Percentiles rank a stretch among this genome's conserved stretches.
Evolutionary conservation across 2,797 vertebrate genomes (phyloP).

Genomic region (Ctenopoma kingsleyae): DNA sequence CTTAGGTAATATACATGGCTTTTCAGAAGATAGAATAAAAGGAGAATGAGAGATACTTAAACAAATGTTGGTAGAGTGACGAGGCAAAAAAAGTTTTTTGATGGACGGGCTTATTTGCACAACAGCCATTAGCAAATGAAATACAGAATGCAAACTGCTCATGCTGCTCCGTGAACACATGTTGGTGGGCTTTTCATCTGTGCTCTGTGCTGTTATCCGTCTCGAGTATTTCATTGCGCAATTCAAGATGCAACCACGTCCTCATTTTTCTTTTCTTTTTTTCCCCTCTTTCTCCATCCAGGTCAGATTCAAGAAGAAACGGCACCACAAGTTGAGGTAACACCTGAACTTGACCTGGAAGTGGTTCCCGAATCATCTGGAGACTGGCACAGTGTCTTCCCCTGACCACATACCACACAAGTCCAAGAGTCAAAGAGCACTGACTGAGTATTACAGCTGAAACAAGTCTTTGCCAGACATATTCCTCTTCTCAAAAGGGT

Average conservation of each 20-base stretch:
- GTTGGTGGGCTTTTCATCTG: conserved; percentile 25
- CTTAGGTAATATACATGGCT: neutral
- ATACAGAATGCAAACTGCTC: conserved; percentile 26
- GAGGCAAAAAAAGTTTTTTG: conserved; percentile 36
- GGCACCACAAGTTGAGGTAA: conserved; percentile 83
- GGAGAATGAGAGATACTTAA: conserved; percentile 26
- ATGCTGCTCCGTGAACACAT: conserved; percentile 1
- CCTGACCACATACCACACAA: conserved; percentile 58
- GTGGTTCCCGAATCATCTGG: conserved; percentile 90
- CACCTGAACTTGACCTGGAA: conserved; percentile 90
- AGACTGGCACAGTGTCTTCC: conserved; percentile 95
- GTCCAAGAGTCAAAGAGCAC: conserved; percentile 1
- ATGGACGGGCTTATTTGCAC: conserved; percentile 41
- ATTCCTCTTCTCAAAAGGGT: conserved; percentile 1
- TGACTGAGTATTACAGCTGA: conserved; percentile 15
- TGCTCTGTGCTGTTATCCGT: neutral
- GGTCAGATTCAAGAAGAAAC: conserved; percentile 84
- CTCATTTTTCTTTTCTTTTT: neutral
- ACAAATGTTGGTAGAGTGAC: conserved; percentile 12
- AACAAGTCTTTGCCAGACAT: conserved; percentile 24
- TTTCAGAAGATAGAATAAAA: conserved; percentile 8
- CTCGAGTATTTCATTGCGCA: neutral
- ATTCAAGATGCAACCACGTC: neutral
- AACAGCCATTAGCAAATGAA: conserved; percentile 24
- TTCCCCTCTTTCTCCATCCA: conserved; percentile 28